phyloP scores from a whole-genome alignment of 2,888 invertebrate genomes.

The Drosophila colorata region DNA sequence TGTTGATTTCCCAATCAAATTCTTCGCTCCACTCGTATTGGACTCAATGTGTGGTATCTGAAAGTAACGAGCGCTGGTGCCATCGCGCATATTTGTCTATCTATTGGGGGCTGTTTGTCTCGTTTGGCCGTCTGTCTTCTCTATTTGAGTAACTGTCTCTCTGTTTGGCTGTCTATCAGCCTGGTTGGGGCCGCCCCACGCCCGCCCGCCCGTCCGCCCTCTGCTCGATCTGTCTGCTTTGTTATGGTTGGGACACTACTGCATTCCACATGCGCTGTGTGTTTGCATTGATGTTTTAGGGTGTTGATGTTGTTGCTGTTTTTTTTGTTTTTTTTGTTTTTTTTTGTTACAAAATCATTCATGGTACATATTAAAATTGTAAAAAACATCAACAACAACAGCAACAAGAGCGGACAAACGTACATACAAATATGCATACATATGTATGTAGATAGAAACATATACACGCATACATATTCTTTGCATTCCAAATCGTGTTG shows the following conservation, averaged over 20 bases:
- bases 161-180: conserved; percentile 22
- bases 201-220: not conserved
- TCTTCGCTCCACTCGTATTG: conserved; percentile 27
- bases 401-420: conserved; percentile 21
- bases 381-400: conserved; percentile 65
- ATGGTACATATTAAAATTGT: conserved; percentile 75
- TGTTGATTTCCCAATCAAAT: conserved; percentile 52
- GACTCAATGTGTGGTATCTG: conserved; percentile 55
- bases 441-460: conserved; percentile 66
- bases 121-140: conserved; percentile 20
- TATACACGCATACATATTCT: conserved; percentile 79
- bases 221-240: conserved; percentile 42
- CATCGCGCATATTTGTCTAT: conserved; percentile 69
- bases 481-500: conserved; percentile 77
- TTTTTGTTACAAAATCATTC: conserved; percentile 76
- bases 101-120: conserved; percentile 74
- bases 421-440: conserved; percentile 4
- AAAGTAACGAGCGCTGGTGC: conserved; percentile 53
- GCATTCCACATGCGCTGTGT: conserved; percentile 80
- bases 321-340: conserved; percentile 9
- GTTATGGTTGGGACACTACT: conserved; percentile 75
- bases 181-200: conserved; percentile 3
- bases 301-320: conserved; percentile 56
- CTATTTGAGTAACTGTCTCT: conserved; percentile 6
- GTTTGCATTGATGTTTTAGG: conserved; percentile 80